A percentile compares a stretch with the other conserved stretches of the same genome.
Evolutionary conservation across 2,888 invertebrate species (phyloP).

Genomic region (Alloscopus bannaensis): DNA sequence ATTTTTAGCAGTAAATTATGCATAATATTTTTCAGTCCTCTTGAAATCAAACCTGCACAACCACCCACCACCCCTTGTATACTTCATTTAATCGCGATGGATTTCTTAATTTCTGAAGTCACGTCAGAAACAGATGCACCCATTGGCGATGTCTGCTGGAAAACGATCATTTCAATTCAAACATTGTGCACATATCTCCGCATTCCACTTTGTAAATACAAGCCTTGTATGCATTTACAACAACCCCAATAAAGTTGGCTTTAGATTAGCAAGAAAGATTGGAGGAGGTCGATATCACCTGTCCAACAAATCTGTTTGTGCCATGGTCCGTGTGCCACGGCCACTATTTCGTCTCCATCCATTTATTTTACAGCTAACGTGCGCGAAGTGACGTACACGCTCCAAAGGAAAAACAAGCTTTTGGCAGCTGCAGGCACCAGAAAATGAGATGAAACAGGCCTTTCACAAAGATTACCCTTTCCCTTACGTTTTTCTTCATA

Average conservation of each 20-base stretch:
- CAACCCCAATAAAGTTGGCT: neutral
- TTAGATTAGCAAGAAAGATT: conserved; percentile 6
- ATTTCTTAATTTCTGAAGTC: too few relatives aligned
- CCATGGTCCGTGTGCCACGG: neutral
- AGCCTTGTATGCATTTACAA: too few relatives aligned
- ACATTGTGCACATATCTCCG: too few relatives aligned
- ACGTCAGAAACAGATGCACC: too few relatives aligned
- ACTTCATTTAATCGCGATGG: too few relatives aligned
- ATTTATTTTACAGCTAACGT: neutral
- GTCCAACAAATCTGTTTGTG: conserved; percentile 30
- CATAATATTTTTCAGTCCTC: too few relatives aligned
- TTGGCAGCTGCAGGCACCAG: conserved; percentile 28
- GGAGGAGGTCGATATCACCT: conserved; percentile 40
- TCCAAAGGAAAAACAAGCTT: neutral
- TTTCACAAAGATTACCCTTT: conserved; percentile 39
- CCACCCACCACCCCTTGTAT: too few relatives aligned
- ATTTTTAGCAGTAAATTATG: neutral
- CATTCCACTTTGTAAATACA: too few relatives aligned
- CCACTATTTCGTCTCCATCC: neutral
- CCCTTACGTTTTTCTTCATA: neutral
- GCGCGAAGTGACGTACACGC: neutral
- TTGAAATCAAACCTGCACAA: too few relatives aligned
- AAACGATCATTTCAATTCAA: too few relatives aligned
- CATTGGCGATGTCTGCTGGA: too few relatives aligned
- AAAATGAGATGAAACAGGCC: conserved; percentile 44